Conservation (phyloP, 2,797 vertebrate species). For the Sebastes iracundus region DNA sequence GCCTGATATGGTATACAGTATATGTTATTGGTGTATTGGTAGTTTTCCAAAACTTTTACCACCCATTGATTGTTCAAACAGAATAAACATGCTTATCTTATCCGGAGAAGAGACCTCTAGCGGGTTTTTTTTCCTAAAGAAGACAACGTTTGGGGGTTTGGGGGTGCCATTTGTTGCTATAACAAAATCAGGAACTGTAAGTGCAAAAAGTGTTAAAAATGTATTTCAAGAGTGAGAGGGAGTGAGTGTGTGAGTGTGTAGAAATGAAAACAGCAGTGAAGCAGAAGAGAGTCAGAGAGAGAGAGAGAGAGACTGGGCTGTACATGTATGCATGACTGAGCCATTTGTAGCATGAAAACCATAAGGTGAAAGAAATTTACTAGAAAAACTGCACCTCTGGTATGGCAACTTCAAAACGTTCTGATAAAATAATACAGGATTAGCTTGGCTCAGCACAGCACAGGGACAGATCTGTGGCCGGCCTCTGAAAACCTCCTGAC, state of each 20-base stretch:
- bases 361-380: constrained; percentile 45
- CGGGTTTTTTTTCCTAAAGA: not conserved
- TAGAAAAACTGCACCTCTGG: constrained; percentile 41
- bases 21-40: not conserved
- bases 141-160: fast-evolving
- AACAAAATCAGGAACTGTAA: not conserved
- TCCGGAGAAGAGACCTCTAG: not conserved
- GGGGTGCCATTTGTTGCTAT: not conserved
- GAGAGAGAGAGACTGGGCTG: not conserved
- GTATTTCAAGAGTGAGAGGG: not conserved
- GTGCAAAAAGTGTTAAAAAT: not conserved
- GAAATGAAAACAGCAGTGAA: not conserved
- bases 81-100: not conserved
- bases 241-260: not conserved
- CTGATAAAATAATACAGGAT: constrained; percentile 18
- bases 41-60: not conserved
- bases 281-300: not conserved
- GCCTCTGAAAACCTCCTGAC: not conserved
- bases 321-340: constrained; percentile 50
- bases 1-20: not conserved
- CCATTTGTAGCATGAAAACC: constrained; percentile 56
- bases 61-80: not conserved
- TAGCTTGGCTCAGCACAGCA: not conserved
- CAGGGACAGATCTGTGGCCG: not conserved
- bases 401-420: constrained; percentile 3